A percentile compares a stretch with the other conserved stretches of the same genome.
These are phyloP conservation scores for Chaetophractus vellerosus DNA, from an alignment of 2,797 vertebrate genomes.

Conservation along the genomic window DNA sequence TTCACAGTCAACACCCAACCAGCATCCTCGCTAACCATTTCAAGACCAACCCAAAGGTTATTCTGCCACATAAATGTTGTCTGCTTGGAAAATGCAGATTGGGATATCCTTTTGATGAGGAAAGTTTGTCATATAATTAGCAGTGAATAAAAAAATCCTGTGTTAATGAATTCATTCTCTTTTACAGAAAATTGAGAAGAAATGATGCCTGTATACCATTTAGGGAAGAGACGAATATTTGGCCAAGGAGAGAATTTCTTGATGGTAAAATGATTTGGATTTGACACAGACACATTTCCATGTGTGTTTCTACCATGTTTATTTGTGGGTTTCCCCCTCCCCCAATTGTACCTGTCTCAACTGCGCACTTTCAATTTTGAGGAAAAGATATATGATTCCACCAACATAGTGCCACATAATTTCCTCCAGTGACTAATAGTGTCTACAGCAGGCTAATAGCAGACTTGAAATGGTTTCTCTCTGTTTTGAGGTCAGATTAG, in stretches of 20 bases:
- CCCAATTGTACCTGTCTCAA: conserved; percentile 36
- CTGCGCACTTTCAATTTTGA: conserved; percentile 54
- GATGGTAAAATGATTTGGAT: conserved; percentile 55
- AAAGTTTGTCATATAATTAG: conserved; percentile 64
- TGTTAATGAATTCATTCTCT: conserved; percentile 67
- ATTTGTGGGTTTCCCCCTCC: conserved; percentile 65
- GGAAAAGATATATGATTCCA: background rate
- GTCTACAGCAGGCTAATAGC: background rate
- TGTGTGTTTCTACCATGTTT: conserved; percentile 72
- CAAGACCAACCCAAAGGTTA: conserved; percentile 47
- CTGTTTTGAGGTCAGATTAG: conserved; percentile 51
- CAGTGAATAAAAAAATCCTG: conserved; percentile 51
- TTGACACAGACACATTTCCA: conserved; percentile 52
- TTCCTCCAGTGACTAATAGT: background rate
- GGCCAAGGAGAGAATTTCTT: conserved; percentile 69
- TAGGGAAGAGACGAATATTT: conserved; percentile 3
- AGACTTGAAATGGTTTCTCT: conserved; percentile 37
- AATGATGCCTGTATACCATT: conserved; percentile 46
- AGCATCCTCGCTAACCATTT: fast-evolving
- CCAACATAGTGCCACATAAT: background rate
- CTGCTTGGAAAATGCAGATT: conserved; percentile 24
- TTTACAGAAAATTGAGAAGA: conserved; percentile 69
- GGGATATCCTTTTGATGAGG: conserved; percentile 20
- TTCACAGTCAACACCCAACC: background rate
- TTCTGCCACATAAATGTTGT: conserved; percentile 16